These are phyloP conservation scores for Hycleus phaleratus DNA, from an alignment of 1,140 invertebrate genomes.

Conservation along the genomic window DNA sequence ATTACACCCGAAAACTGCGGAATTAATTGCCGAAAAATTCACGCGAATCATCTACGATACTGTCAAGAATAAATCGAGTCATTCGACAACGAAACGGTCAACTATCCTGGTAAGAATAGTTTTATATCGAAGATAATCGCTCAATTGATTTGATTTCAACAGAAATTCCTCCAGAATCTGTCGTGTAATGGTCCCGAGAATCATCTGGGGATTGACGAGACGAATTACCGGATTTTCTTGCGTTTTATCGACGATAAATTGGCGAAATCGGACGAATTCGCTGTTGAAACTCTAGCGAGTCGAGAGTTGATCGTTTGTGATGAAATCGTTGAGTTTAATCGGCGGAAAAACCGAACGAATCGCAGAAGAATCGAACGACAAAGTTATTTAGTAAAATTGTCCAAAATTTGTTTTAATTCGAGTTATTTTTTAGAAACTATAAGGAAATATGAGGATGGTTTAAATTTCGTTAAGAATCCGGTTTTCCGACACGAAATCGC, in stretches of 20 bases:
- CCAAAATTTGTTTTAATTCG: not conserved
- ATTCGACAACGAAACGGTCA: conserved; percentile 9
- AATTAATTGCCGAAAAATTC: conserved; percentile 16
- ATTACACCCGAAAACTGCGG: conserved; percentile 12
- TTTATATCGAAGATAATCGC: not conserved
- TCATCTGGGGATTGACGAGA: conserved; percentile 2
- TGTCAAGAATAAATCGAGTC: conserved; percentile 12
- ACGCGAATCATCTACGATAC: conserved; percentile 21
- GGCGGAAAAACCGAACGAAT: conserved; percentile 10
- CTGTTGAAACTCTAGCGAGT: conserved; percentile 1
- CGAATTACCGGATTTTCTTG: conserved; percentile 1
- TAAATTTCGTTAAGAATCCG: not conserved
- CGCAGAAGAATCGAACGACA: conserved; percentile 7
- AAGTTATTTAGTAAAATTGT: not conserved
- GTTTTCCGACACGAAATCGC: conserved; percentile 16
- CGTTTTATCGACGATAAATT: conserved; percentile 7
- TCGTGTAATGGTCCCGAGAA: not conserved
- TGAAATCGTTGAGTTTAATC: conserved; percentile 12
- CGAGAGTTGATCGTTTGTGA: not conserved
- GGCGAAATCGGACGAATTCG: not conserved
- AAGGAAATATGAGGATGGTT: conserved; percentile 4
- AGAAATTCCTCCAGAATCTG: conserved; percentile 19
- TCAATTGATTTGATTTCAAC: not conserved
- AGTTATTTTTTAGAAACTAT: conserved; percentile 13
- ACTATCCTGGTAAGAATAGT: conserved; percentile 17